Conservation (phyloP, 2,888 invertebrate genomes). For the Drosophila fulvimacula region DNA sequence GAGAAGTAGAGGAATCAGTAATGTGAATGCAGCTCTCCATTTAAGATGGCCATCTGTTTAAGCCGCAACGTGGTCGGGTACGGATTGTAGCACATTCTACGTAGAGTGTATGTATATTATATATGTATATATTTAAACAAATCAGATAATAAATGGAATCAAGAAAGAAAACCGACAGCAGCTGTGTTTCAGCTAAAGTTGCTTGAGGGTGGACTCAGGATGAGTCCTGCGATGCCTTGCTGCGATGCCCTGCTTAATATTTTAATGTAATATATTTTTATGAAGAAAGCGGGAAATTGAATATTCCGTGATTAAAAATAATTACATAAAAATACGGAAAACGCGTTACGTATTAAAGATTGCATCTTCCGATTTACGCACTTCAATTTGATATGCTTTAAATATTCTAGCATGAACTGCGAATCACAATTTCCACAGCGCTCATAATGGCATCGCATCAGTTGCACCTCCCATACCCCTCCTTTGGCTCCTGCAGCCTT, state of each 20-base stretch:
- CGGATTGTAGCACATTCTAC: not conserved
- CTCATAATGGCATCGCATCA: slow-evolving; percentile 31
- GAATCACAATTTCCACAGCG: slow-evolving; percentile 24
- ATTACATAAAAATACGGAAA: not conserved
- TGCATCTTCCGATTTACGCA: slow-evolving; percentile 10
- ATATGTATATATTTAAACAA: not conserved
- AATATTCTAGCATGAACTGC: slow-evolving; percentile 31
- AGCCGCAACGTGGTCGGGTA: not conserved
- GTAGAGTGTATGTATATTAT: not conserved
- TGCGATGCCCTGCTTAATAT: not conserved
- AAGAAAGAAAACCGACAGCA: not conserved
- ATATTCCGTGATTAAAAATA: not conserved
- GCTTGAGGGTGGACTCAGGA: not conserved
- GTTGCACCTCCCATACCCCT: too few species aligned
- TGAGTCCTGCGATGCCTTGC: not conserved
- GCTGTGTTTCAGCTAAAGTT: slow-evolving; percentile 4
- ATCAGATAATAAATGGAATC: slow-evolving; percentile 11
- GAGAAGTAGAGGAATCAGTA: not conserved
- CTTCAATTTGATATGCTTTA: slow-evolving; percentile 29
- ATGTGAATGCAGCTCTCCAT: not conserved
- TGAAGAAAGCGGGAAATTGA: not conserved
- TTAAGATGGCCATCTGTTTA: slow-evolving; percentile 1
- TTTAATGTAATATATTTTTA: not conserved
- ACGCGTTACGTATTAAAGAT: not conserved
- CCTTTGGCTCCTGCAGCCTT: not conserved